A percentile compares a stretch with the other conserved stretches of the same genome.
Evolutionary conservation across 2,888 invertebrate species (phyloP).

Genomic region (Congeria kusceri): DNA sequence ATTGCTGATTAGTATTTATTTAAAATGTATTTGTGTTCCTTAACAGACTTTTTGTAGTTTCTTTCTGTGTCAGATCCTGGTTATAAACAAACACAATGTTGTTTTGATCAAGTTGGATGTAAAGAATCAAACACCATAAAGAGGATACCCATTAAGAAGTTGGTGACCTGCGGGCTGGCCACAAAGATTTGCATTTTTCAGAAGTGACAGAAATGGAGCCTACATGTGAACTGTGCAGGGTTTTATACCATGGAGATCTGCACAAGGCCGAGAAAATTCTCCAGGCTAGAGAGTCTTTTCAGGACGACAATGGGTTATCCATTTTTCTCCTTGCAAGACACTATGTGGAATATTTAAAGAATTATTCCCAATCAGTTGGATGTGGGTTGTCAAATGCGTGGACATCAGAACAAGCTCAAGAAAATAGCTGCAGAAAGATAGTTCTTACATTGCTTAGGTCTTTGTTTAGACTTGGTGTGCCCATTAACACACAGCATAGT

Average conservation of each 20-base stretch:
- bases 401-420: slow-evolving; percentile 33
- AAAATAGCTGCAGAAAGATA: slow-evolving; percentile 28
- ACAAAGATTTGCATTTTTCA: too few species aligned
- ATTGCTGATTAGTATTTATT: too few species aligned
- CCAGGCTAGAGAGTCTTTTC: neutral
- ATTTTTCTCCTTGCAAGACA: slow-evolving; percentile 44
- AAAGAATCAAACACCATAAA: too few species aligned
- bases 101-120: too few species aligned
- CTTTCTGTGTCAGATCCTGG: too few species aligned
- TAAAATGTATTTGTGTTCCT: too few species aligned
- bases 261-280: slow-evolving; percentile 6
- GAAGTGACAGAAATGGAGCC: too few species aligned
- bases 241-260: slow-evolving; percentile 11
- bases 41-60: too few species aligned
- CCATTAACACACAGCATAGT: slow-evolving; percentile 32
- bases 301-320: slow-evolving; percentile 20
- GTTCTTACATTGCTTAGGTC: slow-evolving; percentile 41
- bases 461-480: slow-evolving; percentile 54
- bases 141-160: too few species aligned
- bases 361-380: slow-evolving; percentile 24
- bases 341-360: slow-evolving; percentile 45
- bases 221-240: slow-evolving; percentile 7
- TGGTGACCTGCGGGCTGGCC: too few species aligned
- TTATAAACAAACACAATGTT: too few species aligned
- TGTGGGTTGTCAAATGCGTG: slow-evolving; percentile 45